Base-by-base conservation (phyloP, 2,888 invertebrate genomes). In the Tanytarsus gracilentus region DNA sequence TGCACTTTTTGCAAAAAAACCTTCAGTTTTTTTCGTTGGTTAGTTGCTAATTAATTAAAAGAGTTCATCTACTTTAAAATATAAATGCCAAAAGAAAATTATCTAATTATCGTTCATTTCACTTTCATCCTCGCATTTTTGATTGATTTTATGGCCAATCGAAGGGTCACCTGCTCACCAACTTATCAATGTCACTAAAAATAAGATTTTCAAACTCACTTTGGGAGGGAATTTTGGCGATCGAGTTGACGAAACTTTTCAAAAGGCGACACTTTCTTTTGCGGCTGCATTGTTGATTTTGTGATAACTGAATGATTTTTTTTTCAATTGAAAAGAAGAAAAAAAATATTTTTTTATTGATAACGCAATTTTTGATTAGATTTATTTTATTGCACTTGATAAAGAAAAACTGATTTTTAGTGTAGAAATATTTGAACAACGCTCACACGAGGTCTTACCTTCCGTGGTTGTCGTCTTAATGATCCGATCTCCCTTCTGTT, bases 181-280 rank as follows among this genome's bases (percentile, higher is more conserved):
- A 40, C 14, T 5, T 4, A 33, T 11, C n/a, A 33, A 11, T 33
- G 6, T n/a, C n/a, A 33, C 9, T 33, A 33, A 51, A n/a, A 23
- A 8, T 14, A 21, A 30, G 33, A 56, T 49, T 21, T 44, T 40
- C 39, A 48, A 55, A 65, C 79, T 83, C 79, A 91, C 90, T 86
- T 87, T 75, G 88, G 86, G 69, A 82, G 79, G 67, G 75, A 88
- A 74, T 85, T 87, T 76, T 90, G 88, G 72, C 86, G 86, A 75
- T 92, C 92, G 75, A 92, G 81, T 78, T 92, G 90, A 73, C 86
- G 86, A 79, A 92, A 92, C 79, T 91, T 92, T 71, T 89, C 86
- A 76, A 92, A 91, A 64, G 92, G 88, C 68, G 91, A 90, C 70
- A 86, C 80, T 66, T 86, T 84, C 73, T 83, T 88, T 72, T 73